Evolutionary conservation across 2,797 vertebrate genomes (phyloP).

Genomic region (Cryptoprocta ferox): DNA sequence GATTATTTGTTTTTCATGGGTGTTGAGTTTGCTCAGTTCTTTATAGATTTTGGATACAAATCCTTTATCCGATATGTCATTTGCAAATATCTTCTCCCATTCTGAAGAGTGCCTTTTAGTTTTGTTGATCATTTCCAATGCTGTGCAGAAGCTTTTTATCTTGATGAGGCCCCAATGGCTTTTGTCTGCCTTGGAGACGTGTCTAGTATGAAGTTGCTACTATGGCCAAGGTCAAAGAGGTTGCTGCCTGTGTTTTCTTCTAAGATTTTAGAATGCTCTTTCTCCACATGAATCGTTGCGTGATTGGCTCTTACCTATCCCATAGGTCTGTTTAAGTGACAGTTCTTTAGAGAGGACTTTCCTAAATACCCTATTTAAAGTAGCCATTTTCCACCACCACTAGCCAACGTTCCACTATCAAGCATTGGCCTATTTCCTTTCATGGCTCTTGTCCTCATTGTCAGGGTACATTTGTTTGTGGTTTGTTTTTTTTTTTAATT

Average conservation of each 20-base stretch:
- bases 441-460: not conserved
- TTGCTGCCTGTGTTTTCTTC: not conserved
- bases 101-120: not conserved
- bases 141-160: not conserved
- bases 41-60: not conserved
- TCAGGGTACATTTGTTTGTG: not conserved
- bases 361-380: not conserved
- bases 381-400: not conserved
- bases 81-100: not conserved
- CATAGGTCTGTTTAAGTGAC: not conserved
- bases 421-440: not conserved
- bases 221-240: not conserved
- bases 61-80: not conserved
- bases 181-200: not conserved
- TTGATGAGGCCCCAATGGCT: not conserved
- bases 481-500: not conserved
- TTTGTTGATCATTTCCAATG: not conserved
- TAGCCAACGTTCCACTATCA: not conserved
- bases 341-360: not conserved
- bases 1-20: not conserved
- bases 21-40: not conserved
- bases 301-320: not conserved
- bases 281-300: not conserved
- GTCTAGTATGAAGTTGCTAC: not conserved
- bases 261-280: not conserved